Evolutionary conservation across 2,797 vertebrate genomes (phyloP), one percentile per base, ranked within the genome.

Genomic region (Brachymystax lenok): DNA sequence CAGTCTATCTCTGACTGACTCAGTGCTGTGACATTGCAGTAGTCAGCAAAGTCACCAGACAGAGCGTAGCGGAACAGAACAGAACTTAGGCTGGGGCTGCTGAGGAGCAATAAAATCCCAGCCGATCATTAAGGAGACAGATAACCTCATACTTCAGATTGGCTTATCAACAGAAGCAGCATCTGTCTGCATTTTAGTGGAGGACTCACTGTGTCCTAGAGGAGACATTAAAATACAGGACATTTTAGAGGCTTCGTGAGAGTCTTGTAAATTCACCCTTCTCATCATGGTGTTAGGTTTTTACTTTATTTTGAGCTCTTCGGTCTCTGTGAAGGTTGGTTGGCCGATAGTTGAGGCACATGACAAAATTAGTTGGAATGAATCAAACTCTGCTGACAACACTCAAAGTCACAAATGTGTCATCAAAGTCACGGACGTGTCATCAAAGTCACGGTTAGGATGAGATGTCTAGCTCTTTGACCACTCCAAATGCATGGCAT

Each of bases 401-500:
- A 74, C 40, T 59, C 56, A 61, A 46, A 46, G 56, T 59, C 56
- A 59, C n/a, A 0, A 16, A 54, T 16, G 16, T 17, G 17, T 66
- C 51, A 66, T 63, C 8, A 30, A 30, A 30, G 33, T 33, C 33
- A 33, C 5, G 33, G 40, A 46, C 10, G 3, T 46, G 10, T 46
- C 10, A 46, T 46, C 40, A 67, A 66, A 30, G 56, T 19, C n/a
- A 59, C 1, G 5, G 24, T 66, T 28, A 66, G 24, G 24, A 30
- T 33, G 64, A 67, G 27, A 33, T 30, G 64, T 61, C 7, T 61
- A 61, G 6, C 56, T 67, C 64, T 27, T 14, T 28, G 64, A 71
- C 24, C 12, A 71, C 73, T 73, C 46, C 56, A 64, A 70, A 73
- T 71, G 63, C 77, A 79, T 74, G 40, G 73, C n/a, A 61, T 51